Percentiles rank a stretch among this genome's conserved stretches.
These are phyloP conservation scores for Hipposideros armiger DNA, from an alignment of 2,113 vertebrate genomes.

Conservation along the genomic window DNA sequence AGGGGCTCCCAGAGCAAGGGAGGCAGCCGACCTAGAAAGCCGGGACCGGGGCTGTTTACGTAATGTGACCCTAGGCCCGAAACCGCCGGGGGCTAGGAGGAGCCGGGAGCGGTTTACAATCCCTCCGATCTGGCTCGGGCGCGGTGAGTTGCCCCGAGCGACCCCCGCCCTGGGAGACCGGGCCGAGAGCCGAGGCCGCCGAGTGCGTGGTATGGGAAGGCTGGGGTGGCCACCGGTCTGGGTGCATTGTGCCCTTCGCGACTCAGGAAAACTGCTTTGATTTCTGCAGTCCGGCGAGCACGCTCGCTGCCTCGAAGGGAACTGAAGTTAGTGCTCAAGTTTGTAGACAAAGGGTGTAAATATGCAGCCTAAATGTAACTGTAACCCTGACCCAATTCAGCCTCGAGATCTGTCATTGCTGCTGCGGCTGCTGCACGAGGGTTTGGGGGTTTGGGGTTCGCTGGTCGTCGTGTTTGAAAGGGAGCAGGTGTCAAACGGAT, in stretches of 20 bases:
- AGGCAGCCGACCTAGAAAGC: background rate
- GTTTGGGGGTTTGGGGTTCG: background rate
- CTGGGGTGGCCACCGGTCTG: background rate
- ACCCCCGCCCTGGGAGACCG: background rate
- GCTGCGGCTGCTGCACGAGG: background rate
- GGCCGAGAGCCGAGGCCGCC: background rate
- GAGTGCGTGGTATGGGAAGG: background rate
- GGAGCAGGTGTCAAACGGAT: slow-evolving; percentile 53
- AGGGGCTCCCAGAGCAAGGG: background rate
- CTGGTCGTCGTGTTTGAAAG: background rate
- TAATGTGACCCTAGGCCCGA: background rate
- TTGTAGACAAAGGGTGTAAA: slow-evolving; percentile 57
- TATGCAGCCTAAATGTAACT: background rate
- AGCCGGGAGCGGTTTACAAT: background rate
- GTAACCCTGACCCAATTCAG: slow-evolving; percentile 51
- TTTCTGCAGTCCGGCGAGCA: background rate
- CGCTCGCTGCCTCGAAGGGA: background rate
- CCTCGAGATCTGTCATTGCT: background rate
- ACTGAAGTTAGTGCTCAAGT: slow-evolving; percentile 66
- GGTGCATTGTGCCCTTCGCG: background rate
- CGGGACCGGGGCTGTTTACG: background rate
- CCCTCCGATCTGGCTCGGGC: background rate
- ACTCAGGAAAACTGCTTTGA: background rate
- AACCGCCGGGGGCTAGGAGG: background rate
- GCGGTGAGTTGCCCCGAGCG: background rate